These are phyloP conservation scores for Corvus hawaiiensis DNA, from an alignment of 2,113 vertebrate genomes.

Conservation along the genomic window DNA sequence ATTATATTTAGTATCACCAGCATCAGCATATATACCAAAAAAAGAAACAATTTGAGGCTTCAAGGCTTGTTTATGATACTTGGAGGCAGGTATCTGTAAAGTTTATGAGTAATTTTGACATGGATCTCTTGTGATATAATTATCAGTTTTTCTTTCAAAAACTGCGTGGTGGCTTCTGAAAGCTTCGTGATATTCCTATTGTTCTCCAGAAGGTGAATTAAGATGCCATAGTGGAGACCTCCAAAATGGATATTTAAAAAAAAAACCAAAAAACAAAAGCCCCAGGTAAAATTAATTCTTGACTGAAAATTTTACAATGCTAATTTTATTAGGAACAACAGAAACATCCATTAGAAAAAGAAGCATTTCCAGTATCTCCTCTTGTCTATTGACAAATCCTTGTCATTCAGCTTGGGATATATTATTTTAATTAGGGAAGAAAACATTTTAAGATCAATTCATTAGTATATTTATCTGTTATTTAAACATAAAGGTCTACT, in stretches of 20 bases:
- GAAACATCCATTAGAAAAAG: neutral
- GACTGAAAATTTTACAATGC: neutral
- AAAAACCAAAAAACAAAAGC: neutral
- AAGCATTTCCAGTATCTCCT: neutral
- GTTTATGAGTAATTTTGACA: neutral
- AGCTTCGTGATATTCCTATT: neutral
- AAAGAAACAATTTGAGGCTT: neutral
- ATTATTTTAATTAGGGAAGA: neutral
- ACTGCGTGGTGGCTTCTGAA: neutral
- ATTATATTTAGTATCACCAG: neutral
- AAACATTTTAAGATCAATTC: neutral
- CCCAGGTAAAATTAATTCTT: neutral
- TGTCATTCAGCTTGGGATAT: neutral
- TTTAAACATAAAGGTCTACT: neutral
- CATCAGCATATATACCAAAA: neutral
- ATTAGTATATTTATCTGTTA: neutral
- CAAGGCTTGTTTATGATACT: neutral
- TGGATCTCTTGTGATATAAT: neutral
- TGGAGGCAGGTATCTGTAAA: neutral
- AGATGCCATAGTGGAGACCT: neutral
- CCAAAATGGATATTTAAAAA: neutral
- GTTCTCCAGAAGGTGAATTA: neutral
- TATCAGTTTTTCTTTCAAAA: neutral
- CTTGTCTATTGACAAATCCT: neutral
- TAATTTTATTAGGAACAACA: neutral